Evolutionary conservation across 2,888 invertebrate genomes (phyloP).

Genomic region (Schizotus pectinicornis): DNA sequence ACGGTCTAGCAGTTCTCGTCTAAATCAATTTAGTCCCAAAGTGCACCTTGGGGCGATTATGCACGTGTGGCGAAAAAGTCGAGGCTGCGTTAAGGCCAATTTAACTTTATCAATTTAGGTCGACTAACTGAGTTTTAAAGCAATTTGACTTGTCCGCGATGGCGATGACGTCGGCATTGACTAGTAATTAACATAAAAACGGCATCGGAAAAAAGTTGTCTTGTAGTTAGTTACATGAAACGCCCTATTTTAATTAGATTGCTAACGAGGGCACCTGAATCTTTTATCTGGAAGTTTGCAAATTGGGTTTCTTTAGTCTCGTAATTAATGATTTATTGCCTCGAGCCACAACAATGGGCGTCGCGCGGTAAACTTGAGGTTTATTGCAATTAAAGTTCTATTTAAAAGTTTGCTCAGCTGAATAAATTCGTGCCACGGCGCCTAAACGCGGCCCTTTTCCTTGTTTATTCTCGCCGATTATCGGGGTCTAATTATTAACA

Average conservation of each 20-base stretch:
- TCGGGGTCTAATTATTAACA: too few species aligned
- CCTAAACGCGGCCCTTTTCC: too few species aligned
- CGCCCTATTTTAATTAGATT: slow-evolving; percentile 26
- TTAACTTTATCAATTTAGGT: slow-evolving; percentile 25
- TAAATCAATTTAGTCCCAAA: too few species aligned
- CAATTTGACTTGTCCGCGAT: slow-evolving; percentile 12
- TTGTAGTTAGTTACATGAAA: slow-evolving; percentile 14
- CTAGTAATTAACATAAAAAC: slow-evolving; percentile 19
- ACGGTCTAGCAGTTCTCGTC: background rate
- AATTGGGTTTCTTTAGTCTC: slow-evolving; percentile 25
- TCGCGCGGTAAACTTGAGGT: slow-evolving; percentile 10
- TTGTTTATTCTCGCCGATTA: too few species aligned
- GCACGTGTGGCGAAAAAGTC: too few species aligned
- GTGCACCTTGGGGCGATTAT: too few species aligned
- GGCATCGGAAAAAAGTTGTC: slow-evolving; percentile 18
- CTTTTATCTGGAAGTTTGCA: slow-evolving; percentile 24
- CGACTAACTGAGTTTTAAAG: slow-evolving; percentile 18
- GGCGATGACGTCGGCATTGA: slow-evolving; percentile 11
- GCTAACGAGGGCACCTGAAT: slow-evolving; percentile 22
- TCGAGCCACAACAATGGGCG: slow-evolving; percentile 22
- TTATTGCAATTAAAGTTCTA: slow-evolving; percentile 17
- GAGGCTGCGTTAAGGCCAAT: slow-evolving; percentile 6
- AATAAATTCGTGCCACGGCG: background rate
- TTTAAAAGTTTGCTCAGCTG: slow-evolving; percentile 12
- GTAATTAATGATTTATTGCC: slow-evolving; percentile 31